Conservation (phyloP, 1,140 invertebrate genomes). For the Euschistus heros region DNA sequence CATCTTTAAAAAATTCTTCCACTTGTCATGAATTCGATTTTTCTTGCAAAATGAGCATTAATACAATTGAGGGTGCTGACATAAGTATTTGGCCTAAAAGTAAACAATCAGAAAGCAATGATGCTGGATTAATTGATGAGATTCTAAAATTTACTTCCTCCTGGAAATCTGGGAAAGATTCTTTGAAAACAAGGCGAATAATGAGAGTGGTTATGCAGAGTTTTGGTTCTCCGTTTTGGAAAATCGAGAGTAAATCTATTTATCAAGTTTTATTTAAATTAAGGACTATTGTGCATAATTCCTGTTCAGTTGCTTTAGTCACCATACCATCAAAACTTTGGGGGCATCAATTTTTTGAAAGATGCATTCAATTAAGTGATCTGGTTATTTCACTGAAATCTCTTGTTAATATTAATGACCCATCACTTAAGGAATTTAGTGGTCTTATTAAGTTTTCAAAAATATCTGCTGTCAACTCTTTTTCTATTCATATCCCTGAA, state of each 20-base stretch:
- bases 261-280: slow-evolving; percentile 1
- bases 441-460: background rate
- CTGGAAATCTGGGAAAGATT: background rate
- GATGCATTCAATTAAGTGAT: slow-evolving; percentile 3
- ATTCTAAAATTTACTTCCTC: background rate
- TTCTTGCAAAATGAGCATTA: background rate
- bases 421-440: background rate
- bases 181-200: background rate
- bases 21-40: slow-evolving; percentile 6
- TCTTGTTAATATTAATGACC: background rate
- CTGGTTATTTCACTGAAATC: background rate
- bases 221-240: background rate
- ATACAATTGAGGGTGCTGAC: background rate
- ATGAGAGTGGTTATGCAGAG: background rate
- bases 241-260: background rate
- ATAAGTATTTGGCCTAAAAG: background rate
- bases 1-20: background rate
- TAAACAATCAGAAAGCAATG: too few species aligned
- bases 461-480: background rate
- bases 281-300: background rate
- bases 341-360: background rate
- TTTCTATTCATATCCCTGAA: slow-evolving; percentile 3
- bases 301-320: background rate
- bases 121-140: background rate
- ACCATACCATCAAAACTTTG: background rate